A percentile compares a stretch with the other conserved stretches of the same genome.
Evolutionary conservation across 2,888 invertebrate species (phyloP).

Genomic region (Agonopterix alstromeriana): DNA sequence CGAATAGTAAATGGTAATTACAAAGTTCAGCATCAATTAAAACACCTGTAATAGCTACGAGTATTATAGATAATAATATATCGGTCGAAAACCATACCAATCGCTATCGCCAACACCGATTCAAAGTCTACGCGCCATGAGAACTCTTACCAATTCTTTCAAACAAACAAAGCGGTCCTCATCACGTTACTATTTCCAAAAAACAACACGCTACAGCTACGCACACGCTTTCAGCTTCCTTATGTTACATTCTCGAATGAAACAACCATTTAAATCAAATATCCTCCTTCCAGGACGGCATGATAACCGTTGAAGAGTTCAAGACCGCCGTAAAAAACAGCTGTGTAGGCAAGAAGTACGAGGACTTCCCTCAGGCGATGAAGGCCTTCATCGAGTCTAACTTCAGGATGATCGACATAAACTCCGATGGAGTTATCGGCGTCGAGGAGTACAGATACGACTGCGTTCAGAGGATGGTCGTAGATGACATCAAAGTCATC

Average conservation of each 20-base stretch:
- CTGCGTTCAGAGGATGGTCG: conserved; percentile 87
- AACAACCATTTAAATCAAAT: conserved; percentile 2
- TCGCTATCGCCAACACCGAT: too few species aligned
- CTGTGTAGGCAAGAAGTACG: conserved; percentile 85
- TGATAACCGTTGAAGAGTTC: conserved; percentile 88
- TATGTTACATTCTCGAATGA: conserved; percentile 7
- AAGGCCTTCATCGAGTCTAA: conserved; percentile 91
- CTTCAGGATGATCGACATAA: conserved; percentile 88
- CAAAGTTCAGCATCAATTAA: too few species aligned
- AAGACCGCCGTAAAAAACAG: conserved; percentile 87
- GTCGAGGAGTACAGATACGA: conserved; percentile 90
- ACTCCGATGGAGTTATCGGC: conserved; percentile 86
- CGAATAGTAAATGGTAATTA: too few species aligned
- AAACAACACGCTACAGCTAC: conserved; percentile 12
- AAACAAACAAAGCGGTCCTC: too few species aligned
- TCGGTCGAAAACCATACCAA: too few species aligned
- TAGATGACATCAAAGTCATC: conserved; percentile 84
- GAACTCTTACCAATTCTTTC: too few species aligned
- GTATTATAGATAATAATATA: too few species aligned
- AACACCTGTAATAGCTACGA: too few species aligned
- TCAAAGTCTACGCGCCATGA: too few species aligned
- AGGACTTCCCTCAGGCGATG: conserved; percentile 90
- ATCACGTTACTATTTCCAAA: too few species aligned
- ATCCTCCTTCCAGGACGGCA: conserved; percentile 82
- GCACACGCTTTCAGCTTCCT: conserved; percentile 42